Evolutionary conservation across 2,797 vertebrate species (phyloP).

Genomic region (Platalea minor): DNA sequence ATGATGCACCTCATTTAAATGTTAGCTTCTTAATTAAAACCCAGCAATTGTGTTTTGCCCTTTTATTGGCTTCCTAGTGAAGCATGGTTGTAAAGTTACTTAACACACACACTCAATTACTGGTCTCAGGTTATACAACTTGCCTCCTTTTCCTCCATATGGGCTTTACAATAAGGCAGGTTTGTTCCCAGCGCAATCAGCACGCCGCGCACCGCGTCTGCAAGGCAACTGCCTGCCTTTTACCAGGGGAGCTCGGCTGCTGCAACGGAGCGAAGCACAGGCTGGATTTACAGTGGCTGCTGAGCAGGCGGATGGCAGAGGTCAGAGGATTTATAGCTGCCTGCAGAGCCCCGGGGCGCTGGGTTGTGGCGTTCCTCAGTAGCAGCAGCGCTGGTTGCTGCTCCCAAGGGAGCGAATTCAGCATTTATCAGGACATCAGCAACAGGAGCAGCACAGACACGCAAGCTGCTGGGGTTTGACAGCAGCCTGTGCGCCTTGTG

Average conservation of each 20-base stretch:
- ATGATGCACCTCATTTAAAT: not conserved
- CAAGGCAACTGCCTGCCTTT: not conserved
- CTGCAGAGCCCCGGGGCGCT: not conserved
- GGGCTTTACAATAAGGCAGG: not conserved
- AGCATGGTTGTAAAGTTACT: not conserved
- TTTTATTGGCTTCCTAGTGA: not conserved
- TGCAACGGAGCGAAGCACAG: not conserved
- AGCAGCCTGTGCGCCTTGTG: accelerated
- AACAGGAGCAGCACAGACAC: not conserved
- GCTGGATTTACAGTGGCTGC: not conserved
- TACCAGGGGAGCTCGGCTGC: not conserved
- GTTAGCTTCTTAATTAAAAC: conserved; percentile 27
- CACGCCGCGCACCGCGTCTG: accelerated
- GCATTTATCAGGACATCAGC: not conserved
- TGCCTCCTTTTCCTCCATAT: not conserved
- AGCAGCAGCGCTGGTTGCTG: not conserved
- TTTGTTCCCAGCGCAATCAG: not conserved
- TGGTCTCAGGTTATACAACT: not conserved
- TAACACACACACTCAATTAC: not conserved
- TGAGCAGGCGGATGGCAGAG: not conserved
- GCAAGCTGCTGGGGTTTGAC: not conserved
- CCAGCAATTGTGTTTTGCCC: not conserved
- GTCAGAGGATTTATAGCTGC: not conserved
- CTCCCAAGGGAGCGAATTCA: not conserved
- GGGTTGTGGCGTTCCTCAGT: not conserved